Base-by-base conservation (phyloP, 2,113 vertebrate genomes). In the Arothron firmamentum region DNA sequence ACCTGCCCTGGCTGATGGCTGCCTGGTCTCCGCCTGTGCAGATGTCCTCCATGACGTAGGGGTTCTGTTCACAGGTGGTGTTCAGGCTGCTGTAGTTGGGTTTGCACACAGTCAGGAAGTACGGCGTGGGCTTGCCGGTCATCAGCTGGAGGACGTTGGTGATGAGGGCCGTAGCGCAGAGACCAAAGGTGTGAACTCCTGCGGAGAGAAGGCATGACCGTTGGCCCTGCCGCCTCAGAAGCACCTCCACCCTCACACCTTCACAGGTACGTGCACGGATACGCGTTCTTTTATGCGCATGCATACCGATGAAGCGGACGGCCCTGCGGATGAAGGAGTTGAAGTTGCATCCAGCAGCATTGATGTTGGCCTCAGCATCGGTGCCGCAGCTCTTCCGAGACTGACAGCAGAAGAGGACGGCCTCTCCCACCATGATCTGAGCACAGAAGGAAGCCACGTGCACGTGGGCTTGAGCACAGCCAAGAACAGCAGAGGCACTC, bases 401-500 rank as follows among this genome's bases (percentile, higher is more conserved):
- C 55, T 96, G 88, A 80, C 94, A 98, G 83, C 97, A 99, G 89
- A 96, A 99, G 58, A 99, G 88, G 85, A 99, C 94, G 69, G 94
- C 96, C 91, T 99, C 97, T 68, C 96, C 95, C 19, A 98, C 92
- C 95, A 99, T 97, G 65, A 98, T 98, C 97, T 99, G 91, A 38
- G 10, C 9, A 12, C 59, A 0, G 46, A 62, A 13, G 79, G 50
- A 66, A 20, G 4, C 45, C 56, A 64, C 52, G 62, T 7, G 25
- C 25, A 28, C 25, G 25, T 28, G 25, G 25, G 25, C 25, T 1
- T 28, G 25, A 28, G 6, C 25, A 28, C 25, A 28, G 25, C 25
- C 25, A 28, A 28, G 2, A 28, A 5, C 25, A 7, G 25, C 25
- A 28, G 25, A 28, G 25, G 25, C 25, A 1, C 25, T 7, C 25